Evolutionary conservation across 2,113 vertebrate genomes (phyloP).

Genomic region (Anhinga anhinga): DNA sequence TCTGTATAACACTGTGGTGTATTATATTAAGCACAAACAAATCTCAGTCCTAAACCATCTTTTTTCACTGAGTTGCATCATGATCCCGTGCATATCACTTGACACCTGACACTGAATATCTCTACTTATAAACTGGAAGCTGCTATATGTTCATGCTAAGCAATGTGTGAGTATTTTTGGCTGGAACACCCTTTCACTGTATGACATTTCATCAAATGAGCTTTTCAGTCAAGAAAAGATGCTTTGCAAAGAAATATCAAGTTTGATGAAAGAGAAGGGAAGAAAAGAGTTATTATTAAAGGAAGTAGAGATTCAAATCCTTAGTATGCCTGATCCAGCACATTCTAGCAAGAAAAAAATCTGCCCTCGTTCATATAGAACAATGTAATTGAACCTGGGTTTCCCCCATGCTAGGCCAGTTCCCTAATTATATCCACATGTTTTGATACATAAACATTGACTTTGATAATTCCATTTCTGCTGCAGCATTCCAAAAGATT

Average conservation of each 20-base stretch:
- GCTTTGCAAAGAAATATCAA: neutral
- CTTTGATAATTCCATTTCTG: constrained; percentile 19
- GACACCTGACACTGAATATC: neutral
- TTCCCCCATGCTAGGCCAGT: neutral
- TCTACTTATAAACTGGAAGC: neutral
- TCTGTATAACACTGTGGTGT: neutral
- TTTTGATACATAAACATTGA: constrained; percentile 7
- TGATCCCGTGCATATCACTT: neutral
- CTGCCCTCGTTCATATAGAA: neutral
- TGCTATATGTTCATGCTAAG: neutral
- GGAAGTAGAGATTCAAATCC: neutral
- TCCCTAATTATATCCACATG: neutral
- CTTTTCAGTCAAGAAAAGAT: neutral
- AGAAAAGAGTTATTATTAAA: neutral
- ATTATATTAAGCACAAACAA: neutral
- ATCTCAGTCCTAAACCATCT: neutral
- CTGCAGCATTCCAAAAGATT: neutral
- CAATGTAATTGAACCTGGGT: neutral
- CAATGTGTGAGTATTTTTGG: neutral
- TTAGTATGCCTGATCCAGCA: neutral
- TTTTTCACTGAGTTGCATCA: neutral
- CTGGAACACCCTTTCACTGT: neutral
- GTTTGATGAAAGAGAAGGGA: neutral
- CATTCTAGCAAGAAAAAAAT: neutral
- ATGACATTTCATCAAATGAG: neutral